Evolutionary conservation across 2,797 vertebrate species (phyloP).

Genomic region (Onychomys leucogaster): DNA sequence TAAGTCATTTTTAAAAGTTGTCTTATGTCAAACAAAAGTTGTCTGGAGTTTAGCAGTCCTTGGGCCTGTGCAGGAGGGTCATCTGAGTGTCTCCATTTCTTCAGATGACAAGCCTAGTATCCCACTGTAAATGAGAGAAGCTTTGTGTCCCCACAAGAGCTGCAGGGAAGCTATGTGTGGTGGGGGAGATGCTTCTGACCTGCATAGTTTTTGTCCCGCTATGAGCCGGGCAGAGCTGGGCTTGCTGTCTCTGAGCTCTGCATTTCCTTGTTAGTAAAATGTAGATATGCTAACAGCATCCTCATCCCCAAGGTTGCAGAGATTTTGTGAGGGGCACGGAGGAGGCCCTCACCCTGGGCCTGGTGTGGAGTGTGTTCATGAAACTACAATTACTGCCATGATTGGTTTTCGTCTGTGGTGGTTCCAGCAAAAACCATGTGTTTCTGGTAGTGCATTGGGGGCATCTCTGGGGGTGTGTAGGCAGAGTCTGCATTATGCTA

Average conservation of each 20-base stretch:
- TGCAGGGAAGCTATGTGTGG: neutral
- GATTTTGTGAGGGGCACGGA: neutral
- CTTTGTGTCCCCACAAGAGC: neutral
- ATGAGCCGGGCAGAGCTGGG: neutral
- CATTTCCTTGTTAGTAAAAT: neutral
- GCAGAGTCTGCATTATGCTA: neutral
- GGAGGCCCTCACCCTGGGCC: neutral
- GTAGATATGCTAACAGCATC: neutral
- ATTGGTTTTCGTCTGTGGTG: neutral
- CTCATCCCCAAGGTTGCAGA: neutral
- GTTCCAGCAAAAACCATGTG: neutral
- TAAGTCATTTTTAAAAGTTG: too few species aligned
- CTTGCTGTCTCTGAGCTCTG: neutral
- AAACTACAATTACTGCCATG: neutral
- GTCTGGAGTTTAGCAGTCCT: neutral
- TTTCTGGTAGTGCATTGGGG: constrained; percentile 8
- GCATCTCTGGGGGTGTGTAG: neutral
- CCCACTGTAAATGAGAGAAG: neutral
- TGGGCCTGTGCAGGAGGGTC: neutral
- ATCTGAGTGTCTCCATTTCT: neutral
- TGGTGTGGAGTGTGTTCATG: fast-evolving
- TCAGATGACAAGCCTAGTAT: neutral
- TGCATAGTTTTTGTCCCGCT: neutral
- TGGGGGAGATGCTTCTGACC: neutral
- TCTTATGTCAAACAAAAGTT: neutral